Evolutionary conservation across 2,113 vertebrate species (phyloP), one percentile per base, ranked within the genome.

Genomic region (Onychorhynchus coronatus): DNA sequence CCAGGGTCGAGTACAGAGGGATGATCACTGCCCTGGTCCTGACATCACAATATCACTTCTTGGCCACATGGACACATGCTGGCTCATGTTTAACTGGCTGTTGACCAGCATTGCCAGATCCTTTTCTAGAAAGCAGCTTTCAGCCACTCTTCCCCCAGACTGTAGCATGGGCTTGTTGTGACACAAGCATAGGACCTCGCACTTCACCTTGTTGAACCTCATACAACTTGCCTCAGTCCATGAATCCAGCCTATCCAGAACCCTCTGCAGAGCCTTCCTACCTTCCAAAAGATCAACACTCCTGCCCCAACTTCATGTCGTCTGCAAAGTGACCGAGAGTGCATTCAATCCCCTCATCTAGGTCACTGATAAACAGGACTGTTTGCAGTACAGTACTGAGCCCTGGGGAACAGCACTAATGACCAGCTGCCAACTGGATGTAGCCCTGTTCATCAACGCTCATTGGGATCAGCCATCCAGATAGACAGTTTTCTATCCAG

Each of bases 301-400:
- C 44, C 28, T 16, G 30, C 15, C 19, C 23, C 10, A 46, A 3
- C 1, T 0, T 24, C 12, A 4, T 59, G 19, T 3, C 33, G 13
- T 39, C 28, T 39, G 52, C 27, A 44, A 67, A 67, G 5, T 59
- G 59, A 44, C 33, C 44, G 27, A 50, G 19, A 3, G 1, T 52
- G 12, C 37, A 12, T 14, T 67, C 23, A 14, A n/a, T 37, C 5
- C 42, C 20, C 35, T n/a, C 11, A 15, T 58, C 59, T 20, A 59
- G 44, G 30, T 35, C 9, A 41, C 27, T 6, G 15, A 35, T 46
- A 35, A 47, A 31, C 4, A 46, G 20, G 21, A 18, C 9, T 67
- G 24, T 46, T 28, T 15, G 24, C 8, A 30, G 7, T 14, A 21
- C 8, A 30, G 7, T 14, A 21, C 28, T 39, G 37, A 65, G 33